A percentile compares a stretch with the other conserved stretches of the same genome.
These are phyloP conservation scores for Apodemia mormo DNA, from an alignment of 2,888 invertebrate species.

Conservation along the genomic window DNA sequence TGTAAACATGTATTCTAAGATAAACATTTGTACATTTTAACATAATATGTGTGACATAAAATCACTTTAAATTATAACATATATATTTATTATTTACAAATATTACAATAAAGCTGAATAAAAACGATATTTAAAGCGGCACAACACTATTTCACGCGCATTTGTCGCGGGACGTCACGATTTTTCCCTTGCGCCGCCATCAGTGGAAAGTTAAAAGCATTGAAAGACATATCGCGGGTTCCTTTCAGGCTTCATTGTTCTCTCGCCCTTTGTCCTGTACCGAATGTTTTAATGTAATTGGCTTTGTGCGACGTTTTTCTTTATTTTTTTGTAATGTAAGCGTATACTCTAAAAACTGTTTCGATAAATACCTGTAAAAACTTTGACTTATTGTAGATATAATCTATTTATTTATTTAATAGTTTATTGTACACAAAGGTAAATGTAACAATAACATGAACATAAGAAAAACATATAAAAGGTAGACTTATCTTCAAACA, in stretches of 20 bases:
- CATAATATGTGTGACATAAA: too few relatives aligned
- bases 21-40: too few relatives aligned
- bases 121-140: slow-evolving; percentile 1
- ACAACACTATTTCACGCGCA: slow-evolving; percentile 67
- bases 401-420: too few relatives aligned
- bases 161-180: slow-evolving; percentile 78
- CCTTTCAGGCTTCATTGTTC: slow-evolving; percentile 75
- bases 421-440: too few relatives aligned
- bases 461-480: too few relatives aligned
- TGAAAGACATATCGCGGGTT: slow-evolving; percentile 80
- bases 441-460: too few relatives aligned
- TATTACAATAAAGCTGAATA: too few relatives aligned
- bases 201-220: slow-evolving; percentile 81
- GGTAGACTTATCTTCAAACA: too few relatives aligned
- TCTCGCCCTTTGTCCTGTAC: slow-evolving; percentile 74
- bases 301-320: slow-evolving; percentile 71
- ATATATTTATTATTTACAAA: too few relatives aligned
- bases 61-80: too few relatives aligned
- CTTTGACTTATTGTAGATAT: neutral
- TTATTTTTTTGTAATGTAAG: slow-evolving; percentile 7
- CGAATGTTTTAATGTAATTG: slow-evolving; percentile 82
- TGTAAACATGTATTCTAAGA: too few relatives aligned
- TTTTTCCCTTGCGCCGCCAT: slow-evolving; percentile 74
- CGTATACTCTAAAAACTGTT: neutral
- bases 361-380: neutral